A percentile compares a stretch with the other conserved stretches of the same genome.
phyloP scores from a whole-genome alignment of 2,113 vertebrate genomes.

The Tetrax tetrax region DNA sequence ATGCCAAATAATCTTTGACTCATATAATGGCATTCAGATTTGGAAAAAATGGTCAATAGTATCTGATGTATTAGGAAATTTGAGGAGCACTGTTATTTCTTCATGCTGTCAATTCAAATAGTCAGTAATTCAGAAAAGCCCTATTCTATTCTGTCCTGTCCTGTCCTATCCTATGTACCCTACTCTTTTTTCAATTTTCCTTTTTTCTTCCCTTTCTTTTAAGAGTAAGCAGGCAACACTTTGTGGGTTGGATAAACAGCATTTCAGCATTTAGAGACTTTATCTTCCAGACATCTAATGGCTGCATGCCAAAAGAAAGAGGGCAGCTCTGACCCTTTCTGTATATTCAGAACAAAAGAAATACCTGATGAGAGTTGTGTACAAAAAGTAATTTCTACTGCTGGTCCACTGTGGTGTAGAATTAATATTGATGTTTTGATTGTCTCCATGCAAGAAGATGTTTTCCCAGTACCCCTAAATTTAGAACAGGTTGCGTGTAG shows the following conservation, averaged over 20 bases:
- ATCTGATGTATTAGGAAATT: background rate
- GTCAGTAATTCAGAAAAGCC: background rate
- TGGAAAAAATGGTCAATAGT: background rate
- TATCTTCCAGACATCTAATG: slow-evolving; percentile 23
- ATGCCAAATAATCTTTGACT: background rate
- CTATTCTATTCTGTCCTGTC: background rate
- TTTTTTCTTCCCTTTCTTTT: background rate
- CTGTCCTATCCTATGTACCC: too few species aligned
- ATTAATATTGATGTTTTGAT: slow-evolving; percentile 48
- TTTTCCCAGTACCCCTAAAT: slow-evolving; percentile 31
- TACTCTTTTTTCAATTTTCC: background rate
- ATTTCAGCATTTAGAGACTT: slow-evolving; percentile 34
- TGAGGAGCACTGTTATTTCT: background rate
- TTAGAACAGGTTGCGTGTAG: slow-evolving; percentile 41
- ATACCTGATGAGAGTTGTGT: slow-evolving; percentile 4
- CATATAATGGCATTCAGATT: slow-evolving; percentile 6
- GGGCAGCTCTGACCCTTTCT: slow-evolving; percentile 33
- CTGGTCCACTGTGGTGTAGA: slow-evolving; percentile 1
- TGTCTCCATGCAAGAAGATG: slow-evolving; percentile 27
- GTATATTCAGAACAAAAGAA: slow-evolving; percentile 35
- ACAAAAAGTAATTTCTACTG: background rate
- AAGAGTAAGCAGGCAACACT: slow-evolving; percentile 6
- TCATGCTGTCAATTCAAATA: background rate
- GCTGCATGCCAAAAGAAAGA: slow-evolving; percentile 28
- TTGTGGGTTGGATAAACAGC: slow-evolving; percentile 47